These are phyloP conservation scores for Ciconia stormi DNA, from an alignment of 2,113 vertebrate genomes.

Conservation along the genomic window DNA sequence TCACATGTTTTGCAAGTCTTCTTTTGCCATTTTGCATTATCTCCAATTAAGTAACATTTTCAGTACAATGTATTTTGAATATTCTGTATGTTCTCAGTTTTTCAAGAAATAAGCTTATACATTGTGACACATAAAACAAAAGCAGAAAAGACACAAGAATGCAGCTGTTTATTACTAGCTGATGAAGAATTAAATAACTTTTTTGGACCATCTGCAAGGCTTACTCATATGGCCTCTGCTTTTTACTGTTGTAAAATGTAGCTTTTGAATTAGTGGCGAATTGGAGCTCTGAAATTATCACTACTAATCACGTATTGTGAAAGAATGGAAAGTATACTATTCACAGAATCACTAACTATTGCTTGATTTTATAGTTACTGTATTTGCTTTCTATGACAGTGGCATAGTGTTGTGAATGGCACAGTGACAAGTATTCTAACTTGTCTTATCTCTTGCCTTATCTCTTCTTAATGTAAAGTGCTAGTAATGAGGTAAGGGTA, in stretches of 20 bases:
- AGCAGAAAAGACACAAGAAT: conserved; percentile 22
- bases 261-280: conserved; percentile 58
- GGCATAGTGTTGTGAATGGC: no score
- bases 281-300: conserved; percentile 67
- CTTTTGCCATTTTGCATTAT: conserved; percentile 12
- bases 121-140: conserved; percentile 50
- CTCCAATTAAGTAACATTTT: conserved; percentile 49
- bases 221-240: conserved; percentile 66
- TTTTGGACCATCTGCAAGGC: conserved; percentile 63
- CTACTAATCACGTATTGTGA: conserved; percentile 66
- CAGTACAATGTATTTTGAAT: conserved; percentile 52
- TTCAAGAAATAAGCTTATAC: conserved; percentile 49
- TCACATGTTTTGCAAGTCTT: background rate
- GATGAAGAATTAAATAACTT: conserved; percentile 69
- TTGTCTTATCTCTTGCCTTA: conserved; percentile 9
- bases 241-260: conserved; percentile 55
- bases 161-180: conserved; percentile 62
- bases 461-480: conserved; percentile 51
- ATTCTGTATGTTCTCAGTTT: conserved; percentile 52
- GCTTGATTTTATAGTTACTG: conserved; percentile 51
- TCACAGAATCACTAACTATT: conserved; percentile 40
- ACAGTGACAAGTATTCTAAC: no score
- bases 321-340: conserved; percentile 46
- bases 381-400: background rate
- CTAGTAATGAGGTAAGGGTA: background rate